Evolutionary conservation across 2,797 vertebrate genomes (phyloP), one percentile per base, ranked within the genome.

Genomic region (Streptopelia turtur): DNA sequence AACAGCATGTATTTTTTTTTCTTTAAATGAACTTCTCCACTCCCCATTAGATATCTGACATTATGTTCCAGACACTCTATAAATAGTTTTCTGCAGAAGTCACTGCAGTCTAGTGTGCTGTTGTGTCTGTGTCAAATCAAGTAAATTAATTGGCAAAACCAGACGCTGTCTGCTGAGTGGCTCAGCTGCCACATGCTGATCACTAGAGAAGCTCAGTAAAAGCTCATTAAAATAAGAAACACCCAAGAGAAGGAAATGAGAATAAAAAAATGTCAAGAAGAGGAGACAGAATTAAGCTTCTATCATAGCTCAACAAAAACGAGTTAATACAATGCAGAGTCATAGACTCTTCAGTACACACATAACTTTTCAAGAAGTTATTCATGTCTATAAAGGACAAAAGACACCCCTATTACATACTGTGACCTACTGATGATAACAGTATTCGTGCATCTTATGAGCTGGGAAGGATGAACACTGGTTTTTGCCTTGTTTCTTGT

Each of bases 61-160:
- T 89, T 80, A 80, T 43, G 53, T 89, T n/a, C 66, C 72, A 86
- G 89, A 75, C 61, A 72, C 30, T 87, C 84, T 69, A 94, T 55
- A 91, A 93, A 95, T 78, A 94, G 71, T 74, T 61, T n/a, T 63
- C 83, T 47, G 56, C 83, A 93, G 74, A 88, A 97, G 66, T 52
- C 71, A 94, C 71, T 78, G 84, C 93, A 89, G 49, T 87, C 78
- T 87, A 83, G 65, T 75, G 80, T 69, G 63, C 21, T 84, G 68
- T 91, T 92, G 59, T 85, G 59, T 81, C 68, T 90, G 35, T 69
- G 55, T 90, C 84, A 90, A 92, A 89, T 66, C 75, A 78, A 83
- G 57, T 43, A 91, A 92, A 93, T 96, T 96, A 97, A 90, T 76
- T 95, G 87, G 82, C 76, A 83, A 31, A 65, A 47, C 61, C 85